phyloP scores from a whole-genome alignment of 2,113 vertebrate species.

The Neogobius melanostomus region DNA sequence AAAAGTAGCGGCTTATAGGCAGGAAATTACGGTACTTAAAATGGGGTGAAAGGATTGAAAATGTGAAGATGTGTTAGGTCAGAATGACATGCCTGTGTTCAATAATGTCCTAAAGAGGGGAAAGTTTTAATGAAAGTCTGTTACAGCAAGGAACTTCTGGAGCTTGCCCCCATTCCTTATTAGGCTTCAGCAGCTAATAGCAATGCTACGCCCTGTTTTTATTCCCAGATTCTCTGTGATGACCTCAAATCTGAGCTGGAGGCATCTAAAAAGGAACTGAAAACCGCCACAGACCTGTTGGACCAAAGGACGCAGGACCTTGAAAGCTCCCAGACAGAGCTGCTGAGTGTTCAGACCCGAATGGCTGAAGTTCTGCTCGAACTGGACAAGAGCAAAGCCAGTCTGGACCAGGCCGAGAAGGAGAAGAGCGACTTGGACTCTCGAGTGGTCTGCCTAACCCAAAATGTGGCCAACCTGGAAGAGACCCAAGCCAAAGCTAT shows the following conservation, averaged over 20 bases:
- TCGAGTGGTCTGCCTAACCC: conserved; percentile 59
- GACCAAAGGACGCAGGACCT: conserved; percentile 61
- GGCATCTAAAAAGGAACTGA: conserved; percentile 53
- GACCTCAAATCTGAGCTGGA: conserved; percentile 62
- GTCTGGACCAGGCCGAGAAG: conserved; percentile 56
- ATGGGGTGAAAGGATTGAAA: too few relatives aligned
- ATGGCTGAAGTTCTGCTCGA: conserved; percentile 53
- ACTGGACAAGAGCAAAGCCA: conserved; percentile 55
- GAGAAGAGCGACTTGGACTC: conserved; percentile 73
- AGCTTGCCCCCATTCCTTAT: too few relatives aligned
- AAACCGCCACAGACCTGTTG: conserved; percentile 54
- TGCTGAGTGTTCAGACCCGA: conserved; percentile 43
- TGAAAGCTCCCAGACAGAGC: conserved; percentile 22
- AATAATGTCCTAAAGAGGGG: too few relatives aligned
- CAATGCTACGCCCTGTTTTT: not conserved
- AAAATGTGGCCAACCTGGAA: conserved; percentile 61
- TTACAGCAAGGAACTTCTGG: too few relatives aligned
- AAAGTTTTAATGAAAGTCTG: too few relatives aligned
- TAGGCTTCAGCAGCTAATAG: too few relatives aligned
- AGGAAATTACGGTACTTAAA: too few relatives aligned
- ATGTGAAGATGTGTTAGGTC: too few relatives aligned
- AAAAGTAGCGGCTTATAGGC: too few relatives aligned
- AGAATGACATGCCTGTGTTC: too few relatives aligned
- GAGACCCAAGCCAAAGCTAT: conserved; percentile 61
- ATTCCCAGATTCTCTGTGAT: conserved; percentile 60